phyloP scores from a whole-genome alignment of 2,888 invertebrate genomes.

The Plagodis dolabraria region DNA sequence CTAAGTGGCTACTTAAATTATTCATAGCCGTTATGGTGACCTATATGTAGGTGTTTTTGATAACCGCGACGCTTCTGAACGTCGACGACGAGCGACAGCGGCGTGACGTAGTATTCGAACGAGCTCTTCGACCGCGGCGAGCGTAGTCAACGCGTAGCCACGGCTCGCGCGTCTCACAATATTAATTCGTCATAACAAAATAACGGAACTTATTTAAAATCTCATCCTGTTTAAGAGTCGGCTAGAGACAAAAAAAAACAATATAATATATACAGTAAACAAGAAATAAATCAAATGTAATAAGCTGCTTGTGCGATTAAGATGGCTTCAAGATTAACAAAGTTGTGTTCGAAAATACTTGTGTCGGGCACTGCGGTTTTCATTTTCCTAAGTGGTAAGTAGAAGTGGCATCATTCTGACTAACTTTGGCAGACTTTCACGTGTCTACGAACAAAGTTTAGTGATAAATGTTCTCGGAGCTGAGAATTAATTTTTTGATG shows the following conservation, averaged over 20 bases:
- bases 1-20: too few relatives aligned
- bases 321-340: conserved; percentile 53
- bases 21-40: too few relatives aligned
- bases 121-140: conserved; percentile 34
- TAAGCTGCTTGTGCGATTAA: conserved; percentile 49
- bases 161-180: conserved; percentile 29
- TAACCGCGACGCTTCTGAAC: too few relatives aligned
- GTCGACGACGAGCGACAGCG: not conserved
- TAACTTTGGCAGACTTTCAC: conserved; percentile 45
- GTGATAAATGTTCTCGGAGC: conserved; percentile 50
- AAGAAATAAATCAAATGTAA: conserved; percentile 20
- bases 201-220: not conserved
- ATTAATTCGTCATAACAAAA: conserved; percentile 2
- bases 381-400: conserved; percentile 77
- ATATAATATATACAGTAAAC: not conserved
- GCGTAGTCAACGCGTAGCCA: conserved; percentile 48
- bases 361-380: conserved; percentile 52
- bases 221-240: too few relatives aligned
- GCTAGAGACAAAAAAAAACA: not conserved
- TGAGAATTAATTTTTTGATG: conserved; percentile 35
- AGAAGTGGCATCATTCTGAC: conserved; percentile 49
- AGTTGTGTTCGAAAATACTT: conserved; percentile 43
- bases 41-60: too few relatives aligned
- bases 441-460: conserved; percentile 50
- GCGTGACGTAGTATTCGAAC: conserved; percentile 9